phyloP scores from a whole-genome alignment of 2,888 invertebrate species.

The Chrysomela aeneicollis region DNA sequence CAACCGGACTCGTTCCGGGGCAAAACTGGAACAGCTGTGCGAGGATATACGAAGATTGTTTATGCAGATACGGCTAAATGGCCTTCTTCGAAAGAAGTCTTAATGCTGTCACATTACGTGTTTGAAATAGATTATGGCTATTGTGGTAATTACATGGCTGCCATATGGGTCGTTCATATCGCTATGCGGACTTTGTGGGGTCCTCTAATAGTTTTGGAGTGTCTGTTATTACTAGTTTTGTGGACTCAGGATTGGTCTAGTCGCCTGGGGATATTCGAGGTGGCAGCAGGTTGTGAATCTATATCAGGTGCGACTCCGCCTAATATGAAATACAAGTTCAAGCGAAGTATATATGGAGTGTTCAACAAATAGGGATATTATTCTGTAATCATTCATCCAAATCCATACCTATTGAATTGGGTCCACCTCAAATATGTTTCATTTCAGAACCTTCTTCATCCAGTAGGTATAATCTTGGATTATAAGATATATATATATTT shows the following conservation, averaged over 20 bases:
- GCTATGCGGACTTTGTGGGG: slow-evolving; percentile 1
- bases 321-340: too few relatives aligned
- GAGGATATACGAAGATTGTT: slow-evolving; percentile 58
- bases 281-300: background rate
- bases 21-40: slow-evolving; percentile 56
- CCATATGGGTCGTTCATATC: slow-evolving; percentile 54
- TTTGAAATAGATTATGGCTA: slow-evolving; percentile 62
- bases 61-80: slow-evolving; percentile 60
- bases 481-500: slow-evolving; percentile 28
- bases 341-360: too few relatives aligned
- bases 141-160: slow-evolving; percentile 60
- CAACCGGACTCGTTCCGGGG: slow-evolving; percentile 30
- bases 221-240: background rate
- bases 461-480: background rate
- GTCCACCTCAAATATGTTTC: too few relatives aligned
- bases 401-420: too few relatives aligned
- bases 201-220: background rate
- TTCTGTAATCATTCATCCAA: too few relatives aligned
- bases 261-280: background rate
- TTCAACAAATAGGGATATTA: too few relatives aligned
- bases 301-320: background rate
- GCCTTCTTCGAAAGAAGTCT: slow-evolving; percentile 60
- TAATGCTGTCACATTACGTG: slow-evolving; percentile 62
- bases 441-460: too few relatives aligned
- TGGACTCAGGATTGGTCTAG: background rate